Evolutionary conservation across 2,113 vertebrate species (phyloP).

Genomic region (Fulica atra): DNA sequence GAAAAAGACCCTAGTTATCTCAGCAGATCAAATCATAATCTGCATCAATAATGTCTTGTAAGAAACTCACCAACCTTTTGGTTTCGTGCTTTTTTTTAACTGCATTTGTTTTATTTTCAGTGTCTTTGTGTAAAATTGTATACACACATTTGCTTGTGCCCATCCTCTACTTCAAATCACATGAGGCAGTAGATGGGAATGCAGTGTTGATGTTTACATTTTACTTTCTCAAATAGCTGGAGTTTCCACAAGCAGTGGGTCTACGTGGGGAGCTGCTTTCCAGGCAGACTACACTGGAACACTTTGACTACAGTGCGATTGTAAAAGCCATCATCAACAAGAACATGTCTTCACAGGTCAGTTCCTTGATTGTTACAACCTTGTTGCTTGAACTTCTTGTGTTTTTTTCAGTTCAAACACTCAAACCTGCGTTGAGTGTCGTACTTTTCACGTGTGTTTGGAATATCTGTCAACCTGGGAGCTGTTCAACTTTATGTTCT

Average conservation of each 20-base stretch:
- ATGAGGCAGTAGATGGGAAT: neutral
- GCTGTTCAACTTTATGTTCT: neutral
- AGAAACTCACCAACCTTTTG: neutral
- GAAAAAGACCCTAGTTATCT: neutral
- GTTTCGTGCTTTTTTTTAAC: neutral
- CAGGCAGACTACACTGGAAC: slow-evolving; percentile 40
- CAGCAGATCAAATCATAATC: neutral
- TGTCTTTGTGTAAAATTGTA: neutral
- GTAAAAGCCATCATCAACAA: slow-evolving; percentile 66
- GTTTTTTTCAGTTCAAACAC: neutral
- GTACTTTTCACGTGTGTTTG: neutral
- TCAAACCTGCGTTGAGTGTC: neutral
- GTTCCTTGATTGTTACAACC: neutral
- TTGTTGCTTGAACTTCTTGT: neutral
- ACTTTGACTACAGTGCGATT: slow-evolving; percentile 68
- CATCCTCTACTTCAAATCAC: neutral
- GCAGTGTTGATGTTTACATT: neutral
- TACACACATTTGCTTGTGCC: neutral
- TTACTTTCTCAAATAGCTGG: slow-evolving; percentile 72
- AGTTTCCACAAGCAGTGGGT: slow-evolving; percentile 72
- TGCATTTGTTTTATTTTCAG: neutral
- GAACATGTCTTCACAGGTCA: slow-evolving; percentile 73
- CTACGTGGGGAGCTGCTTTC: slow-evolving; percentile 77
- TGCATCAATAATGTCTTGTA: neutral
- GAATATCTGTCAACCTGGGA: neutral